A percentile compares a stretch with the other conserved stretches of the same genome.
phyloP scores from a whole-genome alignment of 1,140 invertebrate genomes.

The Microplitis demolitor region DNA sequence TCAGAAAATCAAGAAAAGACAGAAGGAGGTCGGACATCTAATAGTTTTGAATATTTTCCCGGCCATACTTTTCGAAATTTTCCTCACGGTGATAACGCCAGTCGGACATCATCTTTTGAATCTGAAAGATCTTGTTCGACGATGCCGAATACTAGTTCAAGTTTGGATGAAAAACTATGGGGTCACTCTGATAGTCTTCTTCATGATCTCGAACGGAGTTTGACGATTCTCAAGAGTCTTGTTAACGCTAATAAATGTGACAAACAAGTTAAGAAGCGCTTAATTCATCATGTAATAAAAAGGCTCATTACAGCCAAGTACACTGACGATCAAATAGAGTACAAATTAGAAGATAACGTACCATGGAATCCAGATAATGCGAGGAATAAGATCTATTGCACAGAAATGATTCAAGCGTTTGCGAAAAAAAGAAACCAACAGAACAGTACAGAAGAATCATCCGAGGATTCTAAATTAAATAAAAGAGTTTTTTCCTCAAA shows the following conservation, averaged over 20 bases:
- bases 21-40: conserved; percentile 50
- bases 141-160: conserved; percentile 57
- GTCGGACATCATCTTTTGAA: conserved; percentile 46
- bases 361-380: conserved; percentile 57
- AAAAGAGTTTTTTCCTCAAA: conserved; percentile 28
- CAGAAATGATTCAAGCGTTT: conserved; percentile 52
- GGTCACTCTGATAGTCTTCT: conserved; percentile 55
- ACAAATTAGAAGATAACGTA: conserved; percentile 52
- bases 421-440: conserved; percentile 43
- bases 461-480: conserved; percentile 50
- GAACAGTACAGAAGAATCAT: conserved; percentile 51
- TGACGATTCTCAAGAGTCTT: conserved; percentile 57
- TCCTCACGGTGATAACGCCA: conserved; percentile 44
- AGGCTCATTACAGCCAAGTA: conserved; percentile 56
- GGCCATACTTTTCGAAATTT: conserved; percentile 58
- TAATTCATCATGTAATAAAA: conserved; percentile 59
- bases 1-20: conserved; percentile 36
- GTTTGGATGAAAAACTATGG: conserved; percentile 58
- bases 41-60: conserved; percentile 63
- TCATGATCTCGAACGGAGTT: conserved; percentile 56
- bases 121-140: conserved; percentile 53
- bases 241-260: conserved; percentile 57
- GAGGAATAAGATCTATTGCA: conserved; percentile 51
- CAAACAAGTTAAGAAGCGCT: conserved; percentile 52
- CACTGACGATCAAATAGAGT: conserved; percentile 54